Evolutionary conservation across 1,140 invertebrate genomes (phyloP).

Genomic region (Hylaeus anthracinus): DNA sequence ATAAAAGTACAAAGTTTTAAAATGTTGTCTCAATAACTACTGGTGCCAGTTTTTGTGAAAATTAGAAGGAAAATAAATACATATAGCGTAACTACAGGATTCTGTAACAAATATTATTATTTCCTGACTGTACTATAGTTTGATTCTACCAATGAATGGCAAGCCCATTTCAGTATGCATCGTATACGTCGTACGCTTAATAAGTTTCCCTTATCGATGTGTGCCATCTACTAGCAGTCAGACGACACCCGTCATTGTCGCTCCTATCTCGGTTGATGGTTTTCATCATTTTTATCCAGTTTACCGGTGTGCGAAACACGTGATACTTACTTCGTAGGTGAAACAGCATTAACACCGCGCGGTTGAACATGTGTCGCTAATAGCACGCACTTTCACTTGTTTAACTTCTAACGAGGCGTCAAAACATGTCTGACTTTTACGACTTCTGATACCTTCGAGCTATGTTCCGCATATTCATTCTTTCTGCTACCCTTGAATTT

Average conservation of each 20-base stretch:
- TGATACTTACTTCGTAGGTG: slow-evolving; percentile 39
- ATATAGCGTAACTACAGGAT: too few relatives aligned
- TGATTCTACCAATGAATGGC: slow-evolving; percentile 47
- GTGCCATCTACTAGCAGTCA: slow-evolving; percentile 62
- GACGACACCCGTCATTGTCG: slow-evolving; percentile 60
- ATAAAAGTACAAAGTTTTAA: too few relatives aligned
- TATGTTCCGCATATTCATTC: background rate
- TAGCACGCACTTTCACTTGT: slow-evolving; percentile 54
- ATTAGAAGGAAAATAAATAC: too few relatives aligned
- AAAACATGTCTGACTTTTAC: slow-evolving; percentile 48
- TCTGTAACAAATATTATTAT: too few relatives aligned
- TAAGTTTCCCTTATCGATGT: slow-evolving; percentile 68
- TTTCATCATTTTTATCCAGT: slow-evolving; percentile 65
- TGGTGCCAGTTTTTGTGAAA: too few relatives aligned
- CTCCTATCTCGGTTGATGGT: slow-evolving; percentile 54
- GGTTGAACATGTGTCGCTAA: slow-evolving; percentile 45
- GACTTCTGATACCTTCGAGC: background rate
- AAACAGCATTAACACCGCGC: slow-evolving; percentile 36
- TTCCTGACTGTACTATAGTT: slow-evolving; percentile 9
- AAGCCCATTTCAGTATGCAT: slow-evolving; percentile 47
- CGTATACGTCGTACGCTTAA: slow-evolving; percentile 56
- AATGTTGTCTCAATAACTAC: too few relatives aligned
- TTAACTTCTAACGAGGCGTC: slow-evolving; percentile 54
- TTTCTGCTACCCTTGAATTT: too few relatives aligned
- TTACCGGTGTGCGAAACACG: slow-evolving; percentile 20